These are phyloP conservation scores for Phalacrocorax aristotelis DNA, from an alignment of 2,113 vertebrate species.

Conservation along the genomic window DNA sequence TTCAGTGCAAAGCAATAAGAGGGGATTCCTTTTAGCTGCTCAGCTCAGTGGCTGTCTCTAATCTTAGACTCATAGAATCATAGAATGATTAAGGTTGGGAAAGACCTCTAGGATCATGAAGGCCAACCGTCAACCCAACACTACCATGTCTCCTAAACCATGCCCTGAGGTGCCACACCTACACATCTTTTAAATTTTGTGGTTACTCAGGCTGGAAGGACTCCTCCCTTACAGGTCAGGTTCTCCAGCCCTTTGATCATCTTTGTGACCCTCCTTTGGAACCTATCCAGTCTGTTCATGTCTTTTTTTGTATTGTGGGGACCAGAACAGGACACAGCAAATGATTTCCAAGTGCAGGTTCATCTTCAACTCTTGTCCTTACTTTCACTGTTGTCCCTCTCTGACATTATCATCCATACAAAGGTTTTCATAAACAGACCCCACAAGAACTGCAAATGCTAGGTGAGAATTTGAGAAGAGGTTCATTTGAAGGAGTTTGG, in stretches of 20 bases:
- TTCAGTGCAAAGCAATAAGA: background rate
- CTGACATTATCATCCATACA: background rate
- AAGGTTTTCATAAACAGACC: background rate
- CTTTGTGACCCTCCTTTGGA: background rate
- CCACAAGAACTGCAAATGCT: background rate
- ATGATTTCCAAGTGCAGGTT: background rate
- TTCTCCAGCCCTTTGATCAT: background rate
- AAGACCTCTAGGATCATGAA: no score
- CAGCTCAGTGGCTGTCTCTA: background rate
- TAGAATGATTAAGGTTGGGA: no score
- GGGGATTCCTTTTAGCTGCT: no score
- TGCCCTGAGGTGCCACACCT: no score
- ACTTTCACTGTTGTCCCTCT: background rate
- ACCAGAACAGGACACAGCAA: background rate
- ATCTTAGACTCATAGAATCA: background rate
- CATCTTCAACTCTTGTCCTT: background rate
- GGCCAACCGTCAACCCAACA: no score
- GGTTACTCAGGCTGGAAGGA: background rate
- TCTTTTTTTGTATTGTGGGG: background rate
- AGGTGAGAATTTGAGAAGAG: background rate
- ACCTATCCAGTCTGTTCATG: background rate
- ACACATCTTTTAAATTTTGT: no score
- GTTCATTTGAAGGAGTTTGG: background rate
- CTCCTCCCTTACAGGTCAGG: background rate
- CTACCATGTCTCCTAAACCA: no score